Percentiles rank a stretch among this genome's conserved stretches.
phyloP scores from a whole-genome alignment of 2,888 invertebrate species.

The Diogma glabrata region DNA sequence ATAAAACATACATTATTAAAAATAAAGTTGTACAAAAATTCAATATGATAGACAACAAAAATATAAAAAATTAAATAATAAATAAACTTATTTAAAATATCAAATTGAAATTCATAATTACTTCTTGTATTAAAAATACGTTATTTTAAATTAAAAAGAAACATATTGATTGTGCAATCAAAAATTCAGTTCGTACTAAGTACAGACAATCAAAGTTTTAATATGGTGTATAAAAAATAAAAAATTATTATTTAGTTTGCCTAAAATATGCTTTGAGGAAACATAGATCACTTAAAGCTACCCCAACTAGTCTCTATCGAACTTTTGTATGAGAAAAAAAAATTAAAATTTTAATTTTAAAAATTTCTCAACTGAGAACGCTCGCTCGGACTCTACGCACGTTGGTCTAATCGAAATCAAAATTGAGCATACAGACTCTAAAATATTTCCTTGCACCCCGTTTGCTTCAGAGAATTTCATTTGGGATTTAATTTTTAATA shows the following conservation, averaged over 20 bases:
- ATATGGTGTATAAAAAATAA: neutral
- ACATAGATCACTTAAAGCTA: neutral
- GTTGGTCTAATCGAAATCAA: too few relatives aligned
- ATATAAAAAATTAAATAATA: too few relatives aligned
- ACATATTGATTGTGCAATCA: neutral
- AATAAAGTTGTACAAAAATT: too few relatives aligned
- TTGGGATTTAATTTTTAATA: neutral
- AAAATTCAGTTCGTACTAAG: slow-evolving; percentile 1
- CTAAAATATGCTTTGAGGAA: neutral
- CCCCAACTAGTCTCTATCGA: neutral
- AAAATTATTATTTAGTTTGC: neutral
- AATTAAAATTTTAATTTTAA: too few relatives aligned
- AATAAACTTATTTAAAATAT: neutral
- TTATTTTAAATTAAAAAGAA: neutral
- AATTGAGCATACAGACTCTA: neutral
- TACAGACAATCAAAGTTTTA: neutral
- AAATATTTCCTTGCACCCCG: neutral
- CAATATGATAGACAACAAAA: too few relatives aligned
- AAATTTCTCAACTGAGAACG: neutral
- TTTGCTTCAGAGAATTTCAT: too few relatives aligned
- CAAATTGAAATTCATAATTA: neutral
- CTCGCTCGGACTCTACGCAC: neutral
- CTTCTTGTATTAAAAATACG: slow-evolving; percentile 3
- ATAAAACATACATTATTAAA: too few relatives aligned
- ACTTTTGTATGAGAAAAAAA: neutral